Conservation (phyloP, 2,113 vertebrate genomes). For the Acrocephalus arundinaceus region DNA sequence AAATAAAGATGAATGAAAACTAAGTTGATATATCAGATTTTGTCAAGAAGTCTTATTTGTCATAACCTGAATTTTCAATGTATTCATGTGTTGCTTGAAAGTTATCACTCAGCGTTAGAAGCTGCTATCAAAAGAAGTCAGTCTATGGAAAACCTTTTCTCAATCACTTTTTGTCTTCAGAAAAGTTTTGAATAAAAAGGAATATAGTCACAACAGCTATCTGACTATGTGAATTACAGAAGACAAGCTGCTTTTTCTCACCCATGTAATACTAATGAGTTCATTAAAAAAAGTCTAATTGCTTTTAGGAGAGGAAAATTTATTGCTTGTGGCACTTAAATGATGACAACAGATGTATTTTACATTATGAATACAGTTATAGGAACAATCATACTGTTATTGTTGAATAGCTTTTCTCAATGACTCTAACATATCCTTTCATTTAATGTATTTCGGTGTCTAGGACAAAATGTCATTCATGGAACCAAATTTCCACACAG, state of each 20-base stretch:
- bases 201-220: not conserved
- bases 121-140: not conserved
- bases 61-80: not conserved
- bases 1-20: not conserved
- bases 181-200: not conserved
- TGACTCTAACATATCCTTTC: not conserved
- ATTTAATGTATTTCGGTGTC: not conserved
- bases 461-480: not conserved
- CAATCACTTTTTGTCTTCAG: not conserved
- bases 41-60: not conserved
- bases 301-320: not conserved
- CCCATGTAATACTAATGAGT: not conserved
- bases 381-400: not conserved
- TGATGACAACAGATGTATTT: not conserved
- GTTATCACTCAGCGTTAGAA: not conserved
- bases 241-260: not conserved
- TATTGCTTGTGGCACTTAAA: not conserved
- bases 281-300: not conserved
- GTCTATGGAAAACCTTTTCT: not conserved
- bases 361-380: not conserved
- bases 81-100: not conserved
- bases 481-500: not conserved
- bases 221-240: not conserved
- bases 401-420: not conserved
- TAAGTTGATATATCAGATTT: not conserved